Conservation (phyloP, 2,797 vertebrate genomes). For the Poeciliopsis infans region DNA sequence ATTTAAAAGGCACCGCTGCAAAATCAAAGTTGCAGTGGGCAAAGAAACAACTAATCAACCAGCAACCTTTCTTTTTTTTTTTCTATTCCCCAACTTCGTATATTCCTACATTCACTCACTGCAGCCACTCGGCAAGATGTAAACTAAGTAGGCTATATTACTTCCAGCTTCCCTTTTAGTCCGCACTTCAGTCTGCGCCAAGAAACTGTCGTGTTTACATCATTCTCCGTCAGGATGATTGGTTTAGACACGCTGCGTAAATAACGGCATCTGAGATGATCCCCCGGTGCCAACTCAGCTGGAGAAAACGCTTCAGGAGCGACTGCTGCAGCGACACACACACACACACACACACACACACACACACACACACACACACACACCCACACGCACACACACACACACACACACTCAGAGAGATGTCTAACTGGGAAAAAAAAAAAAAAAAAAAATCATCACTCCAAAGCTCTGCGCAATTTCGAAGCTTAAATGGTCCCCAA, state of each 20-base stretch:
- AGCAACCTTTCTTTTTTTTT: not conserved
- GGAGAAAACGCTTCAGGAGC: conserved; percentile 52
- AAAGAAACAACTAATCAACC: not conserved
- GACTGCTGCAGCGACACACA: conserved; percentile 14
- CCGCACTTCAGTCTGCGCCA: conserved; percentile 56
- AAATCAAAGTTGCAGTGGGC: not conserved
- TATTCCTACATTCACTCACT: conserved; percentile 12
- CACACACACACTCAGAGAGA: not conserved
- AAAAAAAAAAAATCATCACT: conserved; percentile 5
- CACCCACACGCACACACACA: not conserved
- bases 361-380: not conserved
- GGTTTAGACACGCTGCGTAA: conserved; percentile 74
- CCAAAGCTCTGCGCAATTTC: conserved; percentile 24
- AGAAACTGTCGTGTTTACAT: conserved; percentile 72
- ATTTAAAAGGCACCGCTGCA: not conserved
- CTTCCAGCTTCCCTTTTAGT: conserved; percentile 48
- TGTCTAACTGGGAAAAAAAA: conserved; percentile 26
- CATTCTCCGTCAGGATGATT: conserved; percentile 74
- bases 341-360: not conserved
- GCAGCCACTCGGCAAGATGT: conserved; percentile 32
- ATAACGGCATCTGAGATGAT: conserved; percentile 74
- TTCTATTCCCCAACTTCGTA: conserved; percentile 23
- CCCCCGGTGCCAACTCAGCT: conserved; percentile 65
- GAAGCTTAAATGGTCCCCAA: conserved; percentile 15
- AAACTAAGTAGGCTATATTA: conserved; percentile 50